Evolutionary conservation across 2,797 vertebrate species (phyloP), one percentile per base, ranked within the genome.

Genomic region (Platalea minor): DNA sequence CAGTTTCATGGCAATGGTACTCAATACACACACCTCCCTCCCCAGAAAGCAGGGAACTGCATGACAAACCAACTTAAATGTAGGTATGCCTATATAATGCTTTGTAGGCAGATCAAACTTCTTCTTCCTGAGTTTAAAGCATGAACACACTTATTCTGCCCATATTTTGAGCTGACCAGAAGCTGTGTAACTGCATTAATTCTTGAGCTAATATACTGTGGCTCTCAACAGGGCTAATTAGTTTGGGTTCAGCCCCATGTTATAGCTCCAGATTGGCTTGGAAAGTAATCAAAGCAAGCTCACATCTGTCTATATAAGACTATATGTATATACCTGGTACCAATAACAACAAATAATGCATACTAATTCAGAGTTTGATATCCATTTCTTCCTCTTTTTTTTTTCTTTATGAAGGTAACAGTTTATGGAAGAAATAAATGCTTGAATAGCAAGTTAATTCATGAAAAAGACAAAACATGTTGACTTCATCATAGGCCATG

Each of bases 101-200:
- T 67, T 65, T 67, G 12, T 48, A 75, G 39, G n/a, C 19, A 39
- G 24, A 89, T 57, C 53, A 79, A 59, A 91, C 18, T 86, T 35
- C 35, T 48, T 67, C 20, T 31, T 83, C 43, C 33, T 68, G 11
- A 63, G n/a, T 79, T 61, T 79, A 67, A 75, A 87, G 59, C 39
- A 39, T 76, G 39, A 5, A 20, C 53, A 83, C 16, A 25, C 54
- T 80, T 91, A 65, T 26, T 85, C 35, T 86, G 48, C 17, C 78
- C 13, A 25, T 72, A 70, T 83, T 93, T 72, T 57, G 48, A 86
- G 63, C 53, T 76, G 59, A 72, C 74, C 35, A 68, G 85, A 59
- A 87, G 78, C 73, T 84, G 63, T 91, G 77, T 80, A 93, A 89
- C 64, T 84, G 82, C 68, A 87, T 91, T 79, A 76, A 83, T 89